Evolutionary conservation across 2,888 invertebrate species (phyloP).

Genomic region (Allacma fusca): DNA sequence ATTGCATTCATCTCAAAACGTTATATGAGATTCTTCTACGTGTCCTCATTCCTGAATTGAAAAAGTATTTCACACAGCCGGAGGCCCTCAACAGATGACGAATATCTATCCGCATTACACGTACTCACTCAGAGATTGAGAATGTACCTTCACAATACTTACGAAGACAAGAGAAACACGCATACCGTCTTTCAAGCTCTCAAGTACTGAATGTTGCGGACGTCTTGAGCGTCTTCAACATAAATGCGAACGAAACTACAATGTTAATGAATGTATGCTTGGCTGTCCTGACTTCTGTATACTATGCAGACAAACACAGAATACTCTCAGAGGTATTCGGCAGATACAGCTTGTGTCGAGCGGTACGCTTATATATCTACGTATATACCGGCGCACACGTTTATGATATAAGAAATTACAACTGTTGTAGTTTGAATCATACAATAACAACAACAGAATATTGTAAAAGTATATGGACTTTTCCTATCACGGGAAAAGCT

Average conservation of each 20-base stretch:
- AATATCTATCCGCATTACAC: slow-evolving; percentile 18
- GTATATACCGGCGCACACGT: too few relatives aligned
- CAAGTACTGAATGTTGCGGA: neutral
- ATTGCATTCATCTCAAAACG: slow-evolving; percentile 16
- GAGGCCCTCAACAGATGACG: slow-evolving; percentile 23
- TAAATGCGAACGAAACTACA: neutral
- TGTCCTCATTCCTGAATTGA: slow-evolving; percentile 41
- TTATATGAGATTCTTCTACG: slow-evolving; percentile 14
- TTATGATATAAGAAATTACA: neutral
- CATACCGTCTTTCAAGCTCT: neutral
- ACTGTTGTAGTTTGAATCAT: neutral
- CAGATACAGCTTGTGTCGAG: too few relatives aligned
- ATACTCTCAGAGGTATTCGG: neutral
- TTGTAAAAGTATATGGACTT: neutral
- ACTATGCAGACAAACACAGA: neutral
- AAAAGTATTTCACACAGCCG: slow-evolving; percentile 39
- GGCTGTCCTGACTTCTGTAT: neutral
- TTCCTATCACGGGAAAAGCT: neutral
- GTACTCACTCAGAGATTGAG: neutral
- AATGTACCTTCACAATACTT: neutral
- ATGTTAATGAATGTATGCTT: slow-evolving; percentile 25
- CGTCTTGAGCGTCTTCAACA: neutral
- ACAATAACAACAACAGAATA: neutral
- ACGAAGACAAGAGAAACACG: neutral
- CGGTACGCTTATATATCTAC: too few relatives aligned